Evolutionary conservation across 2,888 invertebrate genomes (phyloP).

Genomic region (Stenodera caucasica): DNA sequence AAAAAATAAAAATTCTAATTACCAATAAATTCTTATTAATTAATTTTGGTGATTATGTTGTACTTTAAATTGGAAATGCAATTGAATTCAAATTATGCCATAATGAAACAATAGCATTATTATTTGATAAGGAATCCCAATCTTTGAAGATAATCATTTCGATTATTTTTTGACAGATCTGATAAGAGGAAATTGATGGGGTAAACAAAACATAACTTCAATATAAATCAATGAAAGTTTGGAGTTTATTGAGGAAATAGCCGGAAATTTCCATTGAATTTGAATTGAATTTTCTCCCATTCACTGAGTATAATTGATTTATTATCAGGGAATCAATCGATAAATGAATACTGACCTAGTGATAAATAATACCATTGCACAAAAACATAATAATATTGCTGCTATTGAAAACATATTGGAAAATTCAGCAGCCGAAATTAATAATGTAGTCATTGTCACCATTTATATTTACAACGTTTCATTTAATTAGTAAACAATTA

Average conservation of each 20-base stretch:
- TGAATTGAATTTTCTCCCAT: neutral
- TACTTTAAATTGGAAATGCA: neutral
- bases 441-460: conserved; percentile 61
- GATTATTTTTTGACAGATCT: too few relatives aligned
- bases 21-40: neutral
- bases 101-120: neutral
- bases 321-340: too few relatives aligned
- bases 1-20: neutral
- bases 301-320: too few relatives aligned
- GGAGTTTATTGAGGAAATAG: too few relatives aligned
- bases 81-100: neutral
- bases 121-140: neutral
- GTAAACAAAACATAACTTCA: too few relatives aligned
- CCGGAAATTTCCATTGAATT: neutral
- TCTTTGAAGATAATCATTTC: too few relatives aligned
- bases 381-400: conserved; percentile 71
- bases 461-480: conserved; percentile 14
- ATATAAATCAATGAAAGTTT: neutral
- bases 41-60: conserved; percentile 5
- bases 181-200: too few relatives aligned
- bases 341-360: conserved; percentile 68
- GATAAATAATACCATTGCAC: conserved; percentile 74
- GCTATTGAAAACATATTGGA: conserved; percentile 76
- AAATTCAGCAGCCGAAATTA: conserved; percentile 71
- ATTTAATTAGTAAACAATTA: neutral